Conservation (phyloP, 2,113 vertebrate genomes). For the Axis porcinus region DNA sequence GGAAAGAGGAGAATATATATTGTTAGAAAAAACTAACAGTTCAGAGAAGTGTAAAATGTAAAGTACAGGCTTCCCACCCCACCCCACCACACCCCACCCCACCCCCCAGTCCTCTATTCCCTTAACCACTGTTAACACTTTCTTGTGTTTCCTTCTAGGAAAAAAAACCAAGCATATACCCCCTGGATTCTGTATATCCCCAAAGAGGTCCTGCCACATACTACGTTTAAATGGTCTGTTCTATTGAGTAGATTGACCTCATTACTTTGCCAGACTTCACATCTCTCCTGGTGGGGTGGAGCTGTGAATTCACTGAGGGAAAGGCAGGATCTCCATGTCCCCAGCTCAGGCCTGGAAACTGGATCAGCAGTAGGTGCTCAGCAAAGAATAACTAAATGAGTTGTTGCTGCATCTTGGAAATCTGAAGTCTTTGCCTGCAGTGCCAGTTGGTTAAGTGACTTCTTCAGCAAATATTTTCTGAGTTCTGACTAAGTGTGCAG, state of each 20-base stretch:
- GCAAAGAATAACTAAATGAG: background rate
- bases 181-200: background rate
- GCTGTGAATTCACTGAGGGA: background rate
- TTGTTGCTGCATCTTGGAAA: background rate
- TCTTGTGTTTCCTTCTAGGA: slow-evolving; percentile 1
- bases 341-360: background rate
- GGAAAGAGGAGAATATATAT: background rate
- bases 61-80: background rate
- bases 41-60: slow-evolving; percentile 3
- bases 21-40: slow-evolving; percentile 4
- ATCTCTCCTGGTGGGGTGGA: background rate
- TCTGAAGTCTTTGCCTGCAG: background rate
- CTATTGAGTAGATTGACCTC: background rate
- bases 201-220: background rate
- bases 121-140: background rate
- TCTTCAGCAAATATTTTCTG: slow-evolving; percentile 10
- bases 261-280: background rate
- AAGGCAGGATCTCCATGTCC: background rate
- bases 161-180: background rate
- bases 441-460: slow-evolving; percentile 18
- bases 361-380: background rate
- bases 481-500: background rate
- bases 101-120: background rate
- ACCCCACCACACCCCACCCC: background rate
- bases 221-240: background rate